phyloP scores from a whole-genome alignment of 2,888 invertebrate genomes.

The Cerceris ruficornis region DNA sequence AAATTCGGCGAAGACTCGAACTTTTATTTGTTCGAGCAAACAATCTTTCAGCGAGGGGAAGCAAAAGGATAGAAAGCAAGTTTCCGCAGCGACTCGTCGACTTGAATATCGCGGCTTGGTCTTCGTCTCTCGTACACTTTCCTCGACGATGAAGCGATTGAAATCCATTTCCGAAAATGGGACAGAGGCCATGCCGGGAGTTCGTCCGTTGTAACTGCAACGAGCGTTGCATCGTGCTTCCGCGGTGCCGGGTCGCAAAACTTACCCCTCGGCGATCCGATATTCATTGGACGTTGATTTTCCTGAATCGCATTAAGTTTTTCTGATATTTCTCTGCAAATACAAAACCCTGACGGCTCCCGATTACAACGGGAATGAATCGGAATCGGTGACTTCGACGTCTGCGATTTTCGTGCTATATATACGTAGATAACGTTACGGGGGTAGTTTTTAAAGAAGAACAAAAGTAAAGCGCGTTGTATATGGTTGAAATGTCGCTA shows the following conservation, averaged over 20 bases:
- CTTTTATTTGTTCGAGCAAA: constrained; percentile 44
- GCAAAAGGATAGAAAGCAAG: constrained; percentile 33
- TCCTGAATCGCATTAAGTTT: constrained; percentile 27
- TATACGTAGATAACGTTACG: too few relatives aligned
- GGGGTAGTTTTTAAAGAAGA: too few relatives aligned
- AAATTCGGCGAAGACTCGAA: constrained; percentile 4
- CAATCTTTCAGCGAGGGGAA: neutral
- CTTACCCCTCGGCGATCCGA: constrained; percentile 20
- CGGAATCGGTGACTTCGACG: too few relatives aligned
- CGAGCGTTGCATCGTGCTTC: constrained; percentile 51
- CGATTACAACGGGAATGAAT: neutral
- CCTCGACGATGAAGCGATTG: constrained; percentile 33
- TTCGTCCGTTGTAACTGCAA: constrained; percentile 34
- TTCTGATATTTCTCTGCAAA: constrained; percentile 15
- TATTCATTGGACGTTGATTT: constrained; percentile 39
- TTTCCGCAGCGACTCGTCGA: constrained; percentile 23
- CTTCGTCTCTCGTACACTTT: constrained; percentile 5
- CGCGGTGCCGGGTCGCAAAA: constrained; percentile 23
- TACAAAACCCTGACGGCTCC: neutral
- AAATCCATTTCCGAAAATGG: constrained; percentile 47
- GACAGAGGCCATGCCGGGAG: constrained; percentile 24
- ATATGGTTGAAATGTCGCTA: too few relatives aligned
- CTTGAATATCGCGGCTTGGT: constrained; percentile 36
- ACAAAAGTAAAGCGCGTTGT: too few relatives aligned
- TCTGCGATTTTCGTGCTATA: too few relatives aligned